Conservation (phyloP, 1,140 invertebrate species). For the Uloborus diversus region DNA sequence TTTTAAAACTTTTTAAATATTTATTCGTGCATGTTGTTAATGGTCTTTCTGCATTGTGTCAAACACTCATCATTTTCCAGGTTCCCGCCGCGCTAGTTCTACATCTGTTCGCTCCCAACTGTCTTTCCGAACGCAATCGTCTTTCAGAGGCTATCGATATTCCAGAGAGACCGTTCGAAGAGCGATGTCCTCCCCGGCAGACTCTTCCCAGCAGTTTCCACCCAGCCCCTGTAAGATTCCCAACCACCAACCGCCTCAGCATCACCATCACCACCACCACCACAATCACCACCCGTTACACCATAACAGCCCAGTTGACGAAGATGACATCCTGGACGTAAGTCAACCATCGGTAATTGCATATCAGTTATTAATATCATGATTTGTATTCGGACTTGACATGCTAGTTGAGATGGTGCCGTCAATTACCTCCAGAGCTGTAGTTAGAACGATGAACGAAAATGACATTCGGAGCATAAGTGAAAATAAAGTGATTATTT, state of each 20-base stretch:
- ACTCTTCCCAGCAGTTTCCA: slow-evolving; percentile 11
- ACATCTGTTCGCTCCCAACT: slow-evolving; percentile 49
- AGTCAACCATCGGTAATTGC: no score
- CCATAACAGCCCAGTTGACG: slow-evolving; percentile 48
- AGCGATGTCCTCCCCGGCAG: slow-evolving; percentile 34
- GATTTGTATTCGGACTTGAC: no score
- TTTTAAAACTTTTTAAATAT: no score
- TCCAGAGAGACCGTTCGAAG: slow-evolving; percentile 35
- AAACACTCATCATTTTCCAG: slow-evolving; percentile 10
- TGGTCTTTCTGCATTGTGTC: no score
- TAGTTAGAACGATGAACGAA: no score
- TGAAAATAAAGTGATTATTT: no score
- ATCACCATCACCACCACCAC: slow-evolving; percentile 16
- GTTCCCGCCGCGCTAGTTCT: slow-evolving; percentile 53
- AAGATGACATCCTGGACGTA: slow-evolving; percentile 36
- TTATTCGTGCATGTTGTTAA: no score
- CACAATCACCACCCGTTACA: slow-evolving; percentile 26
- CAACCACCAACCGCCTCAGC: slow-evolving; percentile 28
- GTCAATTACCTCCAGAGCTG: no score
- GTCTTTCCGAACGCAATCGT: slow-evolving; percentile 43
- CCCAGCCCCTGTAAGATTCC: slow-evolving; percentile 34
- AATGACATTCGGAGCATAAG: no score
- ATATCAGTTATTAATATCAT: no score
- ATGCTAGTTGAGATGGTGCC: no score
- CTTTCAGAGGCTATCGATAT: slow-evolving; percentile 38